phyloP scores from a whole-genome alignment of 2,113 vertebrate genomes.

The Cyphomyrus discorhynchus region DNA sequence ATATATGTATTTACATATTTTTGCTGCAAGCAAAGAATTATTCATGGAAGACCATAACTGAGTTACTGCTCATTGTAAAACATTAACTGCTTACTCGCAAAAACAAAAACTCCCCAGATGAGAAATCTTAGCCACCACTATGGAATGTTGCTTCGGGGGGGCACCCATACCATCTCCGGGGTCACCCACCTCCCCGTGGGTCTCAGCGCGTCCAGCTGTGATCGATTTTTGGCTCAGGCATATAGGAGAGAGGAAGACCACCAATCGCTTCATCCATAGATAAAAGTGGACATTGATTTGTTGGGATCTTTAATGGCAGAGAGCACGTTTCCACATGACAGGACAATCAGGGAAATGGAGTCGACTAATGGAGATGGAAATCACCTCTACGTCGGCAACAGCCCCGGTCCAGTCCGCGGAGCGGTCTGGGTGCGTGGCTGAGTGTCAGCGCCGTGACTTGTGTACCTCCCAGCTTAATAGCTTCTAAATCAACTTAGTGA shows the following conservation, averaged over 20 bases:
- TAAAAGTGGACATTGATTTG: conserved; percentile 24
- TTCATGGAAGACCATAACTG: not conserved
- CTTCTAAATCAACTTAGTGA: conserved; percentile 6
- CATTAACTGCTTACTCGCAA: not conserved
- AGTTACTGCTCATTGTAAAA: not conserved
- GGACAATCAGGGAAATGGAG: conserved; percentile 26
- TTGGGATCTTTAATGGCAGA: not conserved
- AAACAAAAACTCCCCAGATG: not conserved
- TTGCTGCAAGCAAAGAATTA: not conserved
- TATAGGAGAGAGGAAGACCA: not conserved
- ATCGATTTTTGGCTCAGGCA: not conserved
- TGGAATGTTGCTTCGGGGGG: not conserved
- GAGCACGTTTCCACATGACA: conserved; percentile 12
- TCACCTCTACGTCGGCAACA: conserved; percentile 2
- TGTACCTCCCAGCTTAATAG: conserved; percentile 9
- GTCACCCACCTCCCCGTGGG: not conserved
- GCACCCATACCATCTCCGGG: not conserved
- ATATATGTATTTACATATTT: not conserved
- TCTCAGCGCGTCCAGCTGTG: not conserved
- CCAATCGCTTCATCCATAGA: not conserved
- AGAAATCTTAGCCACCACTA: not conserved
- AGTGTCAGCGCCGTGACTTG: conserved; percentile 10
- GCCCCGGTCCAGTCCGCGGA: not conserved
- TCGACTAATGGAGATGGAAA: conserved; percentile 28
- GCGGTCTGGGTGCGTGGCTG: not conserved